phyloP scores from a whole-genome alignment of 92 coral and sea anemone species.

The Phenganax marumi region DNA sequence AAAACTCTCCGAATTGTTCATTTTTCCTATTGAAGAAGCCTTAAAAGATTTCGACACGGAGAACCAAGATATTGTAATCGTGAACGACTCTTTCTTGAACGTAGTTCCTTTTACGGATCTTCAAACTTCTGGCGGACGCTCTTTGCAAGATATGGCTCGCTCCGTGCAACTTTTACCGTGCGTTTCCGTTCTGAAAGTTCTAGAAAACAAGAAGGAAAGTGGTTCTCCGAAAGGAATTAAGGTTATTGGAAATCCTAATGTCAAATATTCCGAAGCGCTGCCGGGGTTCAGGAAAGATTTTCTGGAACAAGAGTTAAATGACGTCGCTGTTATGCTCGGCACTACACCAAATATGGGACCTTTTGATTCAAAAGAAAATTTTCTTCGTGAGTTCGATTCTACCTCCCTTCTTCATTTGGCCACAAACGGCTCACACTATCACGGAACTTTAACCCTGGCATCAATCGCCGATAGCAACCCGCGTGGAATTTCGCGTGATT shows the following conservation, averaged over 20 bases:
- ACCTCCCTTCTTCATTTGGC: constrained; percentile 26
- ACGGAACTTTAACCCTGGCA: constrained; percentile 35
- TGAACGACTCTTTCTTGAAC: constrained; percentile 29
- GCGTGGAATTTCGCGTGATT: constrained; percentile 12
- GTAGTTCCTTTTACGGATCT: constrained; percentile 32
- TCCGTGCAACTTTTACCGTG: constrained; percentile 31
- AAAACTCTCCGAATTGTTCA: constrained; percentile 25
- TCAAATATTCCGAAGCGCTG: neutral
- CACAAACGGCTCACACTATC: constrained; percentile 25
- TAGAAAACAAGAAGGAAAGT: neutral
- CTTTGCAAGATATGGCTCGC: constrained; percentile 2
- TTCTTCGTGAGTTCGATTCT: constrained; percentile 5
- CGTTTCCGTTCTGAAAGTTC: constrained; percentile 22
- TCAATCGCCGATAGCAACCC: constrained; percentile 34
- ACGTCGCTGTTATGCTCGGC: constrained; percentile 25
- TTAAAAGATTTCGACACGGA: neutral
- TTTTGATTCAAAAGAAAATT: constrained; percentile 11
- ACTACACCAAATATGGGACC: constrained; percentile 12
- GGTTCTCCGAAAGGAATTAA: neutral
- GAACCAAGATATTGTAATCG: constrained; percentile 14
- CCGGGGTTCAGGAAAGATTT: neutral
- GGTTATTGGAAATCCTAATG: constrained; percentile 38
- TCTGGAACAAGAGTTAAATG: constrained; percentile 20
- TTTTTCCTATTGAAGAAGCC: constrained; percentile 30
- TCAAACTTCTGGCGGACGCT: constrained; percentile 7